Evolutionary conservation across 2,888 invertebrate genomes (phyloP), one percentile per base, ranked within the genome.

Genomic region (Cyaniris semiargus): DNA sequence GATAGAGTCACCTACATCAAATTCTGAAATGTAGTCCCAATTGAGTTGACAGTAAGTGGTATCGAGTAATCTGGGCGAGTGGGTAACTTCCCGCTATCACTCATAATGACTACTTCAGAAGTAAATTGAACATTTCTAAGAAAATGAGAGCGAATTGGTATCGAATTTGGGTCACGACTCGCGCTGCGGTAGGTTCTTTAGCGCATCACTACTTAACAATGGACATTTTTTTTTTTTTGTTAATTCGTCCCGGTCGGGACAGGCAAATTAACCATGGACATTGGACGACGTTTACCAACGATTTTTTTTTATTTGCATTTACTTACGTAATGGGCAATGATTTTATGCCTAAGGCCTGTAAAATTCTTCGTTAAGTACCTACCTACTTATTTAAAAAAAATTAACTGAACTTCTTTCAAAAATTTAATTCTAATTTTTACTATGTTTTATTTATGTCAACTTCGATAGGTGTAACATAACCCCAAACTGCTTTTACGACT

Each of bases 11-110:
- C 27, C 23, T 23, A 2, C 66, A 15, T 66, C 66, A 66, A 27
- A 66, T 66, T 66, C 31, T 66, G 27, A 66, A 27, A 66, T 66
- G 66, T 66, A 66, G 21, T 66, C 66, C 66, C 66, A 66, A 66
- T 66, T 18, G 66, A 66, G 15, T 66, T 66, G 66, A 66, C 27
- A 66, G 31, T 31, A 27, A 66, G 66, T 66, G 66, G 66, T 66
- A 66, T 66, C 31, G 66, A 31, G 66, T 66, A 66, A 66, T 60
- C 23, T 10, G 23, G 60, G 23, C 66, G 27, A 66, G 66, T 66
- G 66, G 66, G 66, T 66, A 27, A 66, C 66, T 66, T 66, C 66
- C 66, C 66, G 66, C 66, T 66, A 66, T 66, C 66, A 66, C 66
- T 66, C 66, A 66, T 66, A 66, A 66, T 31, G 31, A 66, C 66